These are phyloP conservation scores for Bucco capensis DNA, from an alignment of 2,113 vertebrate genomes.

Conservation along the genomic window DNA sequence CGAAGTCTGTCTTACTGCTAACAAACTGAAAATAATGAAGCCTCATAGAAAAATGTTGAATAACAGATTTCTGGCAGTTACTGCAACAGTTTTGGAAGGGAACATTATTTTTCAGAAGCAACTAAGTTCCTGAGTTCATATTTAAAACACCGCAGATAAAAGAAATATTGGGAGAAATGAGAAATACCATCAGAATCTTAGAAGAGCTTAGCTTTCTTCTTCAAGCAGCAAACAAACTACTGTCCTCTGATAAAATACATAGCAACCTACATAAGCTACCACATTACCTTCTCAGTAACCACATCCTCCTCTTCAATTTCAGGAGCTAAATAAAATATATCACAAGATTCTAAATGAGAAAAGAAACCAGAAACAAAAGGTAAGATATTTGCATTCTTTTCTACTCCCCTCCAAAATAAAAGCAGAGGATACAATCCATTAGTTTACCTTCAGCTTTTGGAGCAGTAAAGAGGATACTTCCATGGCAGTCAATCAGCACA, in stretches of 20 bases:
- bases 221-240: background rate
- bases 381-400: background rate
- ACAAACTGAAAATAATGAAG: background rate
- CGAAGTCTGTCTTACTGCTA: background rate
- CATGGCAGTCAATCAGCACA: constrained; percentile 76
- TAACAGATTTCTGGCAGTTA: background rate
- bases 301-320: constrained; percentile 83
- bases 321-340: constrained; percentile 85
- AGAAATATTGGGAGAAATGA: background rate
- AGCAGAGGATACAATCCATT: background rate
- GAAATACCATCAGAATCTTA: background rate
- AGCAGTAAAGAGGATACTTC: constrained; percentile 80
- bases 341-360: constrained; percentile 70
- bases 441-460: constrained; percentile 78
- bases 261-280: background rate
- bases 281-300: constrained; percentile 85
- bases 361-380: constrained; percentile 16
- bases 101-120: background rate
- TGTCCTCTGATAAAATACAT: background rate
- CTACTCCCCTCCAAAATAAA: background rate
- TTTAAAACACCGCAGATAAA: background rate
- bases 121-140: background rate
- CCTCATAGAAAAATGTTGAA: background rate
- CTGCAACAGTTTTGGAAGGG: background rate
- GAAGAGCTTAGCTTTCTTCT: background rate